Evolutionary conservation across 30 jellyfish, hydroid and myxozoan species (phyloP).

Genomic region (Turritopsis dohrnii): DNA sequence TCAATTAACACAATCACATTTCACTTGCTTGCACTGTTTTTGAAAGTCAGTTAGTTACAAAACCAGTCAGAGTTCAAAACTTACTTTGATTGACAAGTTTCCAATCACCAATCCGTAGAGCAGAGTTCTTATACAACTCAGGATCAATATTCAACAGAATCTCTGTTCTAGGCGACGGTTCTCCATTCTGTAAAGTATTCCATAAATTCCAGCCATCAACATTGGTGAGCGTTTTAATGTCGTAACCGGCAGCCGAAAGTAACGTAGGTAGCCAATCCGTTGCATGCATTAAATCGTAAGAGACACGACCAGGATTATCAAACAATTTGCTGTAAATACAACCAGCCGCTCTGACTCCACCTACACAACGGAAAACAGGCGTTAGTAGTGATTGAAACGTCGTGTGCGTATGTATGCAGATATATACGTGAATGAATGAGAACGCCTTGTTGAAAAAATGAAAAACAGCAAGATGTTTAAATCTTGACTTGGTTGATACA

Average conservation of each 20-base stretch:
- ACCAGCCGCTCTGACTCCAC: slow-evolving; percentile 40
- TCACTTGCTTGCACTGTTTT: too few relatives aligned
- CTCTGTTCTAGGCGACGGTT: slow-evolving; percentile 71
- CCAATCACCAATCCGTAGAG: slow-evolving; percentile 75
- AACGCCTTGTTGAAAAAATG: too few relatives aligned
- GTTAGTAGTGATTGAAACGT: too few relatives aligned
- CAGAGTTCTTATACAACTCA: slow-evolving; percentile 56
- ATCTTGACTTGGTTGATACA: too few relatives aligned
- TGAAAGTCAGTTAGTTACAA: not conserved
- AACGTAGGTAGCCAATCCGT: slow-evolving; percentile 49
- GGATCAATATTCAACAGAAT: slow-evolving; percentile 81
- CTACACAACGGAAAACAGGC: too few relatives aligned
- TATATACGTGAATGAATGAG: too few relatives aligned
- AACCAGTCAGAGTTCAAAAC: not conserved
- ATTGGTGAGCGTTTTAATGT: slow-evolving; percentile 20
- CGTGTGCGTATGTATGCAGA: too few relatives aligned
- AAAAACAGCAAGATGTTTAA: too few relatives aligned
- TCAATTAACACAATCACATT: too few relatives aligned
- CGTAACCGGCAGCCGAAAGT: slow-evolving; percentile 23
- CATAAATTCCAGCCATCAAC: slow-evolving; percentile 73
- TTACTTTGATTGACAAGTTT: slow-evolving; percentile 48
- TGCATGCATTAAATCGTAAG: slow-evolving; percentile 32
- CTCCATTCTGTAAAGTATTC: slow-evolving; percentile 33
- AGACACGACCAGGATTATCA: slow-evolving; percentile 1
- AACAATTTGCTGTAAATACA: slow-evolving; percentile 23